Evolutionary conservation across 1,140 invertebrate species (phyloP), one percentile per base, ranked within the genome.

Genomic region (Onthophagus taurus): DNA sequence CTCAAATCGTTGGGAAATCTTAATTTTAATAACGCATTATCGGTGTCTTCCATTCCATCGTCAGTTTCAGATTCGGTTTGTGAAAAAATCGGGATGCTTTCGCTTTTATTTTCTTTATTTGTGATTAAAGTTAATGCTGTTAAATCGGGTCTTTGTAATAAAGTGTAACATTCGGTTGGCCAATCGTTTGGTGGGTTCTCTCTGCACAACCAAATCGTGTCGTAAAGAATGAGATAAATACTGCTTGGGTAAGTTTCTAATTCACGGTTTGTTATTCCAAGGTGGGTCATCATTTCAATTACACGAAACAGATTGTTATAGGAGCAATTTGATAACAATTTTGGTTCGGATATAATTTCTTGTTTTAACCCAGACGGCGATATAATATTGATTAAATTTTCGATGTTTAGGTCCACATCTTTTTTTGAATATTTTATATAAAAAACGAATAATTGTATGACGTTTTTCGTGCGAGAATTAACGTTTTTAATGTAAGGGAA

Each of bases 71-170:
- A 54, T 44, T 61, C 59, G 3, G 60, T 47, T 0, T 53, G 46
- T 34, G 55, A 62, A 61, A 60, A 58, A 34, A 50, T 52, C 9
- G 53, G 52, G 18, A 51, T 54, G 5, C 54, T 59, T 30, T 62
- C 61, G 13, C 24, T 29, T 39, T 39, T 8, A 23, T 23, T 16
- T 58, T 53, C 54, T 53, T 55, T 54, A 50, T 53, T 44, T 11
- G 49, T 48, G 36, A 60, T 54, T 47, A 68, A 61, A 18, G 76
- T 64, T 61, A 80, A 68, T 35, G 72, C 65, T 0, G 81, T 78
- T 46, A 89, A 66, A 66, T 91, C 86, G 35, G 84, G 77, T 8
- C 86, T 69, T 68, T 85, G 80, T n/a, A 92, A 76, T 2, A 94
- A 68, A 29, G 77, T 74, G 59, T 90, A 94, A 1, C 81, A 80